Evolutionary conservation across 2,888 invertebrate species (phyloP).

Genomic region (Linyphia triangularis): DNA sequence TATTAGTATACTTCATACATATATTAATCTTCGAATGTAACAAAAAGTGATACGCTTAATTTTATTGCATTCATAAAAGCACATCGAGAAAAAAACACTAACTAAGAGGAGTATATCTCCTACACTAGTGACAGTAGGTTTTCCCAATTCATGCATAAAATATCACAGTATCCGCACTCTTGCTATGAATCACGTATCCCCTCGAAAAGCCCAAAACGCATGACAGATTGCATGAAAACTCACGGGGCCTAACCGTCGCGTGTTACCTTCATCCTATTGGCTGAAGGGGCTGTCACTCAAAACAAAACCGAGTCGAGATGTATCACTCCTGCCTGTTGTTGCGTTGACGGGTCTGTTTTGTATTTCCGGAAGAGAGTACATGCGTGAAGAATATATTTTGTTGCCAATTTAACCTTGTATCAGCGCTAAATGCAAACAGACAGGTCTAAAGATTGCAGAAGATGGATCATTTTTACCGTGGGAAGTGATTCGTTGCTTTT

Average conservation of each 20-base stretch:
- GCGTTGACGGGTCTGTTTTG: slow-evolving; percentile 6
- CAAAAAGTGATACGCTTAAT: too few species aligned
- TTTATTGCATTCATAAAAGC: too few species aligned
- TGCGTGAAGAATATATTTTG: slow-evolving; percentile 31
- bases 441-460: slow-evolving; percentile 37
- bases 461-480: slow-evolving; percentile 11
- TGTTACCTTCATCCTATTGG: slow-evolving; percentile 27
- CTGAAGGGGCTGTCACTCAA: slow-evolving; percentile 36
- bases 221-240: slow-evolving; percentile 26
- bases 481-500: slow-evolving; percentile 16
- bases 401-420: slow-evolving; percentile 25
- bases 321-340: slow-evolving; percentile 2
- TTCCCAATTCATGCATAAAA: slow-evolving; percentile 47
- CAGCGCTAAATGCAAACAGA: slow-evolving; percentile 34
- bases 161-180: slow-evolving; percentile 17
- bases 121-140: slow-evolving; percentile 1
- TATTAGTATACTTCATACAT: too few species aligned
- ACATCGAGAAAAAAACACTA: too few species aligned
- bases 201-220: background rate
- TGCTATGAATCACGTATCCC: slow-evolving; percentile 2
- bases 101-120: background rate
- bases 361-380: background rate
- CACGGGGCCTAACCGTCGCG: slow-evolving; percentile 23
- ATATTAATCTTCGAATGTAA: too few species aligned
- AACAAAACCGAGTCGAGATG: slow-evolving; percentile 51